These are phyloP conservation scores for Eumacrocentrus americanus DNA, from an alignment of 2,888 invertebrate species.

Conservation along the genomic window DNA sequence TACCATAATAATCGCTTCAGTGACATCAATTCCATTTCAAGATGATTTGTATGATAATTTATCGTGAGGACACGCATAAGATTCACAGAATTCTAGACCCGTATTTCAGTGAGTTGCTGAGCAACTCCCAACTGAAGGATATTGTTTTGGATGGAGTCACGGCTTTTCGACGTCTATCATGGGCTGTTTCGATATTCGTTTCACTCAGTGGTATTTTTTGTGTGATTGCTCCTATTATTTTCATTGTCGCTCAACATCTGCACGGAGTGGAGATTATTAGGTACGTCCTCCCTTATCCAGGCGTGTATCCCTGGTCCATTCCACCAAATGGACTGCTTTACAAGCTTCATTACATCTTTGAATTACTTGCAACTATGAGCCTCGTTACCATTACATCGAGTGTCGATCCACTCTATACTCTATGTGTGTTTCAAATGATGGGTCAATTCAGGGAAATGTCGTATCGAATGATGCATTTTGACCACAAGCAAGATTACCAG, in stretches of 20 bases:
- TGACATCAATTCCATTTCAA: no score
- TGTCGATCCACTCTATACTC: no score
- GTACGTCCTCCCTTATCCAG: conserved; percentile 33
- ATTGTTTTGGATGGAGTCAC: no score
- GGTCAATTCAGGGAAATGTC: no score
- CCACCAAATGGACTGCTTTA: conserved; percentile 21
- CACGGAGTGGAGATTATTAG: conserved; percentile 21
- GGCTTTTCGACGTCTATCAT: no score
- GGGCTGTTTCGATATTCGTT: no score
- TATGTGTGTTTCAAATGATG: no score
- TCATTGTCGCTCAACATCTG: neutral
- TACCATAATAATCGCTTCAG: no score
- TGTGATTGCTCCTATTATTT: conserved; percentile 16
- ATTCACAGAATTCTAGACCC: conserved; percentile 25
- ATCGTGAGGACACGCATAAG: conserved; percentile 16
- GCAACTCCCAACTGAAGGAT: no score
- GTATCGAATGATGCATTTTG: conserved; percentile 16
- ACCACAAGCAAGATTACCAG: conserved; percentile 8
- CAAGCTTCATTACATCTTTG: conserved; percentile 23
- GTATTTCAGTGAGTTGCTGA: conserved; percentile 25
- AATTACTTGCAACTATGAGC: conserved; percentile 17
- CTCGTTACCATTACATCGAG: neutral
- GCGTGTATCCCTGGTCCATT: conserved; percentile 32
- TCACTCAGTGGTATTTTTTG: conserved; percentile 18
- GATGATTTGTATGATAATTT: conserved; percentile 21